phyloP scores from a whole-genome alignment of 1,140 invertebrate genomes.

The Kradibia gibbosae region DNA sequence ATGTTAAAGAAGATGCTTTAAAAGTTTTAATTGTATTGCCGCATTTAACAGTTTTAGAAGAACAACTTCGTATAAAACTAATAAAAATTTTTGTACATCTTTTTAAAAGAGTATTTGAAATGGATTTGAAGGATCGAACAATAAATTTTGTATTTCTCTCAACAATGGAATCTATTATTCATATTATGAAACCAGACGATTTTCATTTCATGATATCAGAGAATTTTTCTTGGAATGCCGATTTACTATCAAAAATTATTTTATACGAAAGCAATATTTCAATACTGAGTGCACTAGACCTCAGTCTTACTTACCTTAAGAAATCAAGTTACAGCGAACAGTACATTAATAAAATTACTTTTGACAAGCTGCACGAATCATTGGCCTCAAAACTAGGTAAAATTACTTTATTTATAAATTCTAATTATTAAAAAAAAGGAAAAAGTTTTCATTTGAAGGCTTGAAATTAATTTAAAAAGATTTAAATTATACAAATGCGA shows the following conservation, averaged over 20 bases:
- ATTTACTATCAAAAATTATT: slow-evolving; percentile 57
- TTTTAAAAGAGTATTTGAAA: slow-evolving; percentile 55
- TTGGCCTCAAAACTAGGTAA: slow-evolving; percentile 54
- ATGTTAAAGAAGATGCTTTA: slow-evolving; percentile 57
- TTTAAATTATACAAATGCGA: too few species aligned
- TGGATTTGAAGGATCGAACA: slow-evolving; percentile 36
- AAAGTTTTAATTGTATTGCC: slow-evolving; percentile 64
- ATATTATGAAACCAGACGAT: slow-evolving; percentile 71
- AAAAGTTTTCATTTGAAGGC: too few species aligned
- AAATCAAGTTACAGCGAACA: slow-evolving; percentile 48
- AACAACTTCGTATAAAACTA: slow-evolving; percentile 54
- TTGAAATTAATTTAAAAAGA: too few species aligned
- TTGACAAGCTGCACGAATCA: slow-evolving; percentile 57
- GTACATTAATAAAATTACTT: slow-evolving; percentile 57
- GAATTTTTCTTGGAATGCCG: slow-evolving; percentile 51
- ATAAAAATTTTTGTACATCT: slow-evolving; percentile 52
- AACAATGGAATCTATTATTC: slow-evolving; percentile 75
- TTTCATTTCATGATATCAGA: slow-evolving; percentile 66
- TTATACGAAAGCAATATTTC: slow-evolving; percentile 56
- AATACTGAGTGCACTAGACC: slow-evolving; percentile 62
- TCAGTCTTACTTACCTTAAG: slow-evolving; percentile 57
- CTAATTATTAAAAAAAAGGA: neutral
- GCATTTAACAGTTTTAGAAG: slow-evolving; percentile 58
- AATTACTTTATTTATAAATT: neutral
- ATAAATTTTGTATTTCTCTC: slow-evolving; percentile 64